Evolutionary conservation across 35 echinoderm and acorn worm species (phyloP), one percentile per base, ranked within the genome.

Genomic region (Strongylocentrotus purpuratus): DNA sequence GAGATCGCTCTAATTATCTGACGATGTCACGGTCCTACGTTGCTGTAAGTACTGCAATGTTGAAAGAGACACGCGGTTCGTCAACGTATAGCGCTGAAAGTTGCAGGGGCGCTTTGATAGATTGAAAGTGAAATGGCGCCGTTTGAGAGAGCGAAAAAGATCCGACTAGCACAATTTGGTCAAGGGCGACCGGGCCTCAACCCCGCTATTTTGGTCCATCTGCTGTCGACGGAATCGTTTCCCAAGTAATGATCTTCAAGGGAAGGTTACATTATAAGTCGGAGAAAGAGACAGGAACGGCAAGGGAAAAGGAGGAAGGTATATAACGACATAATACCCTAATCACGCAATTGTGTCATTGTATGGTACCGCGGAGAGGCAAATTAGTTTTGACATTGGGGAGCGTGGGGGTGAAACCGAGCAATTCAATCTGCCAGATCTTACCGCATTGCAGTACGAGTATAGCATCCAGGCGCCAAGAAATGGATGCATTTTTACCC

Each of bases 301-400:
- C 5, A n/a, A 88, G 87, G 17, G 87, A 33, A 31, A 41, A 0
- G 17, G 32, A 33, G 87, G 7, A 28, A 89, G 87, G 18, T 46
- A 89, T 89, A 89, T 33, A 89, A 46, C 17, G 87, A 89, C 87
- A 31, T 89, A 89, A 89, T 45, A 89, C 45, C 87, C 31, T 28
- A 25, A 89, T 89, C 87, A 89, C 87, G 87, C 87, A 89, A 89
- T 89, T 89, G 87, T 89, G 31, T 41, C 87, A 33, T 46, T 89
- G 32, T 31, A 46, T 32, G 33, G 87, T 46, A 31, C 87, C 45
- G 31, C 87, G 12, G 87, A 89, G 87, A 89, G 45, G 33, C 12
- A 89, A 89, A 89, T 89, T 89, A 89, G 87, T 46, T 89, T 89
- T 89, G 87, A 89, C 87, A 89, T 89, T 89, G 87, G 87, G 87